Evolutionary conservation across 2,113 vertebrate genomes (phyloP).

Genomic region (Ageneiosus marmoratus): DNA sequence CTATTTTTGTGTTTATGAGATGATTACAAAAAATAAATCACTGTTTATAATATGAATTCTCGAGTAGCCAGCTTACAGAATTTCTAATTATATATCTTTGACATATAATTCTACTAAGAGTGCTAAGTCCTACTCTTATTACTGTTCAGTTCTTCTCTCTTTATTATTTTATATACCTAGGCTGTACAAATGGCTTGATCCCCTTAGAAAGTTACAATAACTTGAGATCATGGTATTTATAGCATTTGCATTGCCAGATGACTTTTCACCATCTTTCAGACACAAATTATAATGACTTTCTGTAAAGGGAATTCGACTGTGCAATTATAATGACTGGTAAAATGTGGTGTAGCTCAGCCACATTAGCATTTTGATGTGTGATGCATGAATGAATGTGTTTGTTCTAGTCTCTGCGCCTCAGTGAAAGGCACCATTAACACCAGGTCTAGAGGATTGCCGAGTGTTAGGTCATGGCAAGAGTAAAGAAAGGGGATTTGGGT

Average conservation of each 20-base stretch:
- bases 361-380: conserved; percentile 71
- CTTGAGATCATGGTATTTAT: neutral
- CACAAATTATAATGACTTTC: conserved; percentile 18
- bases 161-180: neutral
- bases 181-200: neutral
- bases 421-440: conserved; percentile 69
- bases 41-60: conserved; percentile 13
- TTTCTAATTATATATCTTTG: no score
- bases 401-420: conserved; percentile 62
- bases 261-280: neutral
- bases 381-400: conserved; percentile 68
- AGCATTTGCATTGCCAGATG: conserved; percentile 6
- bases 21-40: neutral
- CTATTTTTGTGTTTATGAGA: neutral
- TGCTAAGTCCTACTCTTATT: neutral
- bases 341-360: conserved; percentile 59
- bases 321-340: conserved; percentile 61
- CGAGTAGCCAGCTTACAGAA: no score
- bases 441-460: conserved; percentile 54
- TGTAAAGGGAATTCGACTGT: conserved; percentile 44
- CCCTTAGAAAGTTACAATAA: neutral
- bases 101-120: neutral
- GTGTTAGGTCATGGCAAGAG: conserved; percentile 16
- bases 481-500: neutral
- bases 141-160: neutral